Evolutionary conservation across 2,888 invertebrate genomes (phyloP), one percentile per base, ranked within the genome.

Genomic region (Mylabris sibirica): DNA sequence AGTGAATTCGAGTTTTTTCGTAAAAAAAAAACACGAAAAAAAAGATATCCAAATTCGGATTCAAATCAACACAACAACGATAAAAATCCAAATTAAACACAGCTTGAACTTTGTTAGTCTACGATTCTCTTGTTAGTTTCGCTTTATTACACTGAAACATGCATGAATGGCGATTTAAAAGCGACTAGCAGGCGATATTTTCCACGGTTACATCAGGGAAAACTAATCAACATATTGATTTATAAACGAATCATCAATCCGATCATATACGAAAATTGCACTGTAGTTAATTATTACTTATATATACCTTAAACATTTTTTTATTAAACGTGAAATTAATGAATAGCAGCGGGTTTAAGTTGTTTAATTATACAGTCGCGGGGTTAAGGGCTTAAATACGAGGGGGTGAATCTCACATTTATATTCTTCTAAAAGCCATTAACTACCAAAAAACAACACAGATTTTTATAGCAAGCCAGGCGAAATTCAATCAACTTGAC

Each of bases 271-370:
- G 57, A n/a, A n/a, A n/a, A n/a, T 57, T 57, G 24, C 24, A 12
- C 57, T 57, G 8, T 57, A 57, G 22, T 57, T 57, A 57, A 57
- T 57, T 57, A 57, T 57, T 49, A 49, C 20, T 49, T 49, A n/a
- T 49, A 49, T 49, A 30, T 49, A 20, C 20, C 24, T 57, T 57
- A 57, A 24, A 12, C 57, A 57, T 49, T 44, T 49, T 44, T 49
- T 9, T 57, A 57, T 57, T 57, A 61, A 61, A 61, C 35, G 34
- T 41, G 20, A 22, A 61, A 61, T 61, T 61, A 61, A 61, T 61
- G 61, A 61, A 61, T 61, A n/a, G 38, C 11, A 14, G 22, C 11
- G 6, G 30, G 38, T 20, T 61, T 35, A 61, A 38, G 20, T 61
- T 20, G 38, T 38, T 61, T 38, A 61, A 61, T 61, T 61, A 57